Conservation (phyloP, 2,888 invertebrate species). For the Rhaphigaster nebulosa region DNA sequence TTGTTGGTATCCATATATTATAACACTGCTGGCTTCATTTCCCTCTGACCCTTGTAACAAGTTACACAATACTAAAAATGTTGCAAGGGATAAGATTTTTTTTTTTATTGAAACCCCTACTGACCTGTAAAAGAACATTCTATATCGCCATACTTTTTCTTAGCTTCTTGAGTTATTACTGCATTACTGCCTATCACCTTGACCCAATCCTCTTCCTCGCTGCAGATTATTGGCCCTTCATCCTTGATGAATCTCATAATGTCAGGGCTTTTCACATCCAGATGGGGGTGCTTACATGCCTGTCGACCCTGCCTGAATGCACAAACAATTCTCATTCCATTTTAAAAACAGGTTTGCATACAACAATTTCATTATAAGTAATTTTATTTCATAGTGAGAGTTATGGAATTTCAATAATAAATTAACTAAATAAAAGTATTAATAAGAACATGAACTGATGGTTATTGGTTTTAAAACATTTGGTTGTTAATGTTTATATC, state of each 20-base stretch:
- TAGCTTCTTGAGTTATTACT: slow-evolving; percentile 71
- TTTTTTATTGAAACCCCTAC: neutral
- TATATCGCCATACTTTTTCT: slow-evolving; percentile 68
- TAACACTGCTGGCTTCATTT: too few species aligned
- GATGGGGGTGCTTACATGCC: slow-evolving; percentile 77
- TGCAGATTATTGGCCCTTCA: slow-evolving; percentile 77
- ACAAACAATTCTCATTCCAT: neutral
- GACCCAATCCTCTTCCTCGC: slow-evolving; percentile 81
- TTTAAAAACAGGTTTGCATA: neutral
- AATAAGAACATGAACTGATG: too few species aligned
- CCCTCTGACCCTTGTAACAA: too few species aligned
- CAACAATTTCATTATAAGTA: neutral
- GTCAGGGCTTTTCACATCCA: slow-evolving; percentile 79
- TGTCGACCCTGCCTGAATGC: slow-evolving; percentile 63
- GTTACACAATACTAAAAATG: neutral
- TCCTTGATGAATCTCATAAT: slow-evolving; percentile 80
- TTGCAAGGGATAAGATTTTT: neutral
- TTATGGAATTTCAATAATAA: neutral
- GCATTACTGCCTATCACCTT: slow-evolving; percentile 77
- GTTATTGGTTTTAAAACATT: too few species aligned
- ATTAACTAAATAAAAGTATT: neutral
- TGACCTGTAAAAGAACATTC: slow-evolving; percentile 73
- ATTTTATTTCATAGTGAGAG: neutral
- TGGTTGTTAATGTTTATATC: too few species aligned
- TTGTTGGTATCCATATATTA: neutral